Percentiles rank a stretch among this genome's conserved stretches.
Conservation (phyloP, 2,888 invertebrate species). For the Lithophane semibrunnea region DNA sequence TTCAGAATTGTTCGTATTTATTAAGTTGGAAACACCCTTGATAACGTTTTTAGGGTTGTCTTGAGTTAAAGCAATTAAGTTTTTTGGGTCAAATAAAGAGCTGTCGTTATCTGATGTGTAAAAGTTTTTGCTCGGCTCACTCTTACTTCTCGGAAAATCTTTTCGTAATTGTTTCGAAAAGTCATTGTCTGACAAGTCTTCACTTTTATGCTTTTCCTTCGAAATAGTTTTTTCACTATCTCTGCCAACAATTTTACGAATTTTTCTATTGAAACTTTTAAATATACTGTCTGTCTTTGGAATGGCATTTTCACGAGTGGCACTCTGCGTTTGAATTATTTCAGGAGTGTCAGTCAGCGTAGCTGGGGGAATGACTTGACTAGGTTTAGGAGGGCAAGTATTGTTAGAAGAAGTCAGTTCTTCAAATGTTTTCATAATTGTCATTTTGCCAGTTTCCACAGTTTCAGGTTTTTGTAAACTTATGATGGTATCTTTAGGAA, state of each 20-base stretch:
- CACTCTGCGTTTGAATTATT: background rate
- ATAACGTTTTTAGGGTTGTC: background rate
- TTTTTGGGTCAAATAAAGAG: background rate
- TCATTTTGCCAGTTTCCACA: background rate
- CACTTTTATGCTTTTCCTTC: background rate
- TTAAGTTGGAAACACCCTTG: background rate
- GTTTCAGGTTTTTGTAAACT: background rate
- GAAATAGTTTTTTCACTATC: conserved; percentile 23
- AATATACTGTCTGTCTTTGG: conserved; percentile 35
- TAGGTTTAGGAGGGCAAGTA: background rate
- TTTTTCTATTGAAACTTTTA: conserved; percentile 30
- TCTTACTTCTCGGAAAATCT: conserved; percentile 6
- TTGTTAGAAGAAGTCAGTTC: background rate
- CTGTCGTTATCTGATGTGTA: background rate
- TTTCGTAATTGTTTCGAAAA: background rate
- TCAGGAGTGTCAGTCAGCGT: background rate
- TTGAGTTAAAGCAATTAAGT: background rate
- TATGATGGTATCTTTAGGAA: background rate
- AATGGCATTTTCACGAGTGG: background rate
- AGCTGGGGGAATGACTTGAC: background rate
- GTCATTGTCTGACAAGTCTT: background rate
- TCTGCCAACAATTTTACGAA: conserved; percentile 44
- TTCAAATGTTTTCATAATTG: conserved; percentile 1
- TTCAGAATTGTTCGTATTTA: background rate
- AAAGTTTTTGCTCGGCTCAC: conserved; percentile 13